A percentile compares a stretch with the other conserved stretches of the same genome.
phyloP scores from a whole-genome alignment of 2,113 vertebrate species.

The Dromiciops gliroides region DNA sequence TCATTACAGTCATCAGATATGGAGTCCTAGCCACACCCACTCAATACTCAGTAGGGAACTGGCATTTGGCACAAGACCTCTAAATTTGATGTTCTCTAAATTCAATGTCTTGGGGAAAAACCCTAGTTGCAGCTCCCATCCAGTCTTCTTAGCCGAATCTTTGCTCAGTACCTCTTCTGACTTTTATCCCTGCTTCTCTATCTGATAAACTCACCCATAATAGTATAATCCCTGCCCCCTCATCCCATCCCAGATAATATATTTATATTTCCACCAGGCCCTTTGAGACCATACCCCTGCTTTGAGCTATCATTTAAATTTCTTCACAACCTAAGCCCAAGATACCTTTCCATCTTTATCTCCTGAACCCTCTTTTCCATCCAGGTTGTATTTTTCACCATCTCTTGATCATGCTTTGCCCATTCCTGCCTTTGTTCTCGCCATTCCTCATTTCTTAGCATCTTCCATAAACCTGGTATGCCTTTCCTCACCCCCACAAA shows the following conservation, averaged over 20 bases:
- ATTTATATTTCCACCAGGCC: neutral
- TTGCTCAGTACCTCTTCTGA: neutral
- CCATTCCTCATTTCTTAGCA: neutral
- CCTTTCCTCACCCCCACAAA: neutral
- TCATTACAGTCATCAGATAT: neutral
- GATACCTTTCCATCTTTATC: neutral
- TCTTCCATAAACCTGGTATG: neutral
- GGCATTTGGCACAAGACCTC: neutral
- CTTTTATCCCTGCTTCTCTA: neutral
- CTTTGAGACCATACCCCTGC: neutral
- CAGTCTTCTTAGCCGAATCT: neutral
- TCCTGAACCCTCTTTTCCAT: neutral
- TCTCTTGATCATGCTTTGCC: neutral
- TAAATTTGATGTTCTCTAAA: neutral
- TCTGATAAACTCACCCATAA: neutral
- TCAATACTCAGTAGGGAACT: neutral
- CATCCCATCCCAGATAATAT: neutral
- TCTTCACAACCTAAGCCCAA: neutral
- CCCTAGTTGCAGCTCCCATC: neutral
- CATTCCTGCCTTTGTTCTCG: neutral
- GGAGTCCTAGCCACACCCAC: neutral
- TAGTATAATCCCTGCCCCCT: neutral
- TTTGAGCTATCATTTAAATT: neutral
- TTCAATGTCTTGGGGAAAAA: neutral
- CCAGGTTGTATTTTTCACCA: neutral